Base-by-base conservation (phyloP, 2,113 vertebrate species). In the Platycercus adscitus region DNA sequence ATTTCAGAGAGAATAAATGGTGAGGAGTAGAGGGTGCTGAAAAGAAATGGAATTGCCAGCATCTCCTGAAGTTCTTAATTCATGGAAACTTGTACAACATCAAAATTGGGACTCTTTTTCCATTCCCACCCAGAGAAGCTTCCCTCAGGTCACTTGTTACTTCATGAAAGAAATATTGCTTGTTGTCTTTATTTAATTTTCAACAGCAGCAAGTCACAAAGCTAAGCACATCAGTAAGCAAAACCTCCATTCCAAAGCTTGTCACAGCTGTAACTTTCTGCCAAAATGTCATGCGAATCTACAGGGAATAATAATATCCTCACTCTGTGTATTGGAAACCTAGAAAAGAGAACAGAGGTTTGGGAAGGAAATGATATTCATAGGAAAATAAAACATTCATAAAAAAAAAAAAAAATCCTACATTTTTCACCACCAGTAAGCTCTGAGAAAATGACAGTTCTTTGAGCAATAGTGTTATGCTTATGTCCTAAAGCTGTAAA, bases 161-260 rank as follows among this genome's bases (percentile, higher is more conserved):
- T 88, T 95, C 91, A 47, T 86, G 64, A 86, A 90, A 86, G 53
- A 86, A 88, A 83, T 90, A 71, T 5, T 81, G 46, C 41, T 84
- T 91, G 13, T 89, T 95, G 91, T 96, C 70, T 83, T 95, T 86
- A 49, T 49, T 91, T 95, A 91, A 86, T 93, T 95, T 65, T 94
- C 86, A 88, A 28, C 81, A 94, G 55, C 87, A 92, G 44, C 49
- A 39, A 81, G 56, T 95, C 50, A 69, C 87, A 94, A 95, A 96
- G 64, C 76, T 94, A 55, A 91, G 72, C 61, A 21, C 41, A 69
- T 80, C 63, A 72, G 56, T 82, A 89, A 88, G 81, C 55, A 90
- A 96, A 96, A 39, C 1, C 0, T 94, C 26, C 64, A 41, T 78
- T 88, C 60, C 81, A 79, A 85, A 88, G 56, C 77, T 89, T 63